Percentiles rank a stretch among this genome's conserved stretches.
phyloP scores from a whole-genome alignment of 2,113 vertebrate genomes.

The Vidua chalybeata region DNA sequence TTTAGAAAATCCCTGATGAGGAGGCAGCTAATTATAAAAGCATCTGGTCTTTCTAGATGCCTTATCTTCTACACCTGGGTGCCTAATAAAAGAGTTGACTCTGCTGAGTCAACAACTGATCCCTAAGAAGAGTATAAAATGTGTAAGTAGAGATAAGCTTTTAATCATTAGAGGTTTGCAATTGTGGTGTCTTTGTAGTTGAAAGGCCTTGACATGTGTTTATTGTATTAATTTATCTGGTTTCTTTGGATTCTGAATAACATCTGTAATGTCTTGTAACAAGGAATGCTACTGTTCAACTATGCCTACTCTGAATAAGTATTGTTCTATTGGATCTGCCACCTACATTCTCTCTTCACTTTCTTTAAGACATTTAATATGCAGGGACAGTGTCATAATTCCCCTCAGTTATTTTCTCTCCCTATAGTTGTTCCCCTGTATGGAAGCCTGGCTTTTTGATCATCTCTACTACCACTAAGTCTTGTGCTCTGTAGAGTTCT shows the following conservation, averaged over 20 bases:
- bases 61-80: not conserved
- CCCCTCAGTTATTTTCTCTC: not conserved
- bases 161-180: not conserved
- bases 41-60: not conserved
- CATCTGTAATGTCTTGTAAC: not conserved
- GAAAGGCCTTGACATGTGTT: not conserved
- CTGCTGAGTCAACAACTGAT: not conserved
- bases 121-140: not conserved
- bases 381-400: not conserved
- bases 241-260: not conserved
- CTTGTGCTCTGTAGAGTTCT: not conserved
- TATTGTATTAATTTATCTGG: not conserved
- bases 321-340: not conserved
- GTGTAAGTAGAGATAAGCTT: not conserved
- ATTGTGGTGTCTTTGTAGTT: not conserved
- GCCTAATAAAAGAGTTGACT: not conserved
- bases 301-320: not conserved
- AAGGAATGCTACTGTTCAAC: not conserved
- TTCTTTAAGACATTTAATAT: not conserved
- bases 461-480: not conserved
- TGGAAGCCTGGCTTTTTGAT: not conserved
- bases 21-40: not conserved
- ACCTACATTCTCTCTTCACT: not conserved
- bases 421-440: rapidly evolving
- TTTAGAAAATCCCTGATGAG: not conserved